Base-by-base conservation (phyloP, 64 coral and sea anemone genomes). In the Acropora yongei region DNA sequence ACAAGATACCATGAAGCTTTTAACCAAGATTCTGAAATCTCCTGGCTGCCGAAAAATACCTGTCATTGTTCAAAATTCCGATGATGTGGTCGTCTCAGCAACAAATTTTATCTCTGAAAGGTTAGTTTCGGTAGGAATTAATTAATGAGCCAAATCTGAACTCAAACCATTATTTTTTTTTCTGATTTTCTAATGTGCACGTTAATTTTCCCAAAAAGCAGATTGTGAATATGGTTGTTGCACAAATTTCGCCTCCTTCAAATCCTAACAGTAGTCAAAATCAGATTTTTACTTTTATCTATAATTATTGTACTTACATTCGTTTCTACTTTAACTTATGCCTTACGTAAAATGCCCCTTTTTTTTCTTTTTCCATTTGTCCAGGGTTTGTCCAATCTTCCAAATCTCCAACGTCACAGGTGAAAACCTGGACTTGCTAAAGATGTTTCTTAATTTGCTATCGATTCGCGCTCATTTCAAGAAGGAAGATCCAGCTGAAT, bases 81-180 rank as follows among this genome's bases (percentile, higher is more conserved):
- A 99, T 73, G 97, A 99, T 92, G 97, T 99, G 3, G 92, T 99
- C 9, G 94, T 99, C 6, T 99, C 94, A 11, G 97, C 97, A 40
- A 99, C 91, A 57, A 99, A 99, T 71, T 99, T 99, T 88, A 91
- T 99, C 41, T 99, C 97, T 11, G 97, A 99, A 78, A 99, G 94
- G 97, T 99, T 89, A 3, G 49, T 60, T 63, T 12, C 60, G 16
- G 60, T 63, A 4, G 9, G 51, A 4, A 5, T 63, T 8, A 14
- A 8, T 55, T 5, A 63, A 63, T 11, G 60, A 30, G 30, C 30
- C 30, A 30, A 30, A 30, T 30, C 30, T 30, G 30, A 30, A 30
- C 30, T 30, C 30, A 30, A 30, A 30, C 30, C 30, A 30, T 30
- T 30, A 30, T 30, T 30, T 30, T 30, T 30, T 30, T 30, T 30